These are phyloP conservation scores for Drosophila picticornis DNA, from an alignment of 2,888 invertebrate genomes.

Conservation along the genomic window DNA sequence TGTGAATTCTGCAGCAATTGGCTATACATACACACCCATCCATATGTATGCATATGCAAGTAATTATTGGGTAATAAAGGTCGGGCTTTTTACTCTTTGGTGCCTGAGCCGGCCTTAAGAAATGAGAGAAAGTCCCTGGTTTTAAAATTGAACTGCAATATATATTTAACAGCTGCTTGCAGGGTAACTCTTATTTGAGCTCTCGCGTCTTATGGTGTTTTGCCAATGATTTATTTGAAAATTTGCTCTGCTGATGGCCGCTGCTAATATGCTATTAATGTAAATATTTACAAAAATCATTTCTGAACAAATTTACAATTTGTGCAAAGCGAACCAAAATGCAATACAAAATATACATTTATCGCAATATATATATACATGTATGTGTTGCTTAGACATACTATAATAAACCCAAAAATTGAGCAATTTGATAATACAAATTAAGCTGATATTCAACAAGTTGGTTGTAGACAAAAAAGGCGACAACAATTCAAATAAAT, in stretches of 20 bases:
- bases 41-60: not conserved
- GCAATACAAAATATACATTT: not conserved
- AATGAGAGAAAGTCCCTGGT: not conserved
- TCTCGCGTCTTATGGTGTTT: constrained; percentile 9
- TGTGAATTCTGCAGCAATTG: not conserved
- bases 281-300: constrained; percentile 76
- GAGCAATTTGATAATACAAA: constrained; percentile 25
- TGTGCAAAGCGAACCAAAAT: constrained; percentile 21
- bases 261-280: constrained; percentile 55
- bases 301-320: constrained; percentile 63
- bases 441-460: constrained; percentile 15
- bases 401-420: constrained; percentile 35
- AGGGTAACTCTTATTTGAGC: not conserved
- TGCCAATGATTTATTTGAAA: constrained; percentile 51
- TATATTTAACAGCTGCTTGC: not conserved
- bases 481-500: not conserved
- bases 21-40: not conserved
- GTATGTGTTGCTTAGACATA: not conserved
- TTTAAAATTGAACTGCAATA: not conserved
- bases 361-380: not conserved
- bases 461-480: constrained; percentile 1
- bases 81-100: not conserved
- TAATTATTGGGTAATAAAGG: not conserved
- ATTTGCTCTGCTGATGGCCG: constrained; percentile 15
- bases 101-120: not conserved